Percentiles rank a stretch among this genome's conserved stretches.
phyloP scores from a whole-genome alignment of 2,888 invertebrate genomes.

The Cryptophagus acutangulus region DNA sequence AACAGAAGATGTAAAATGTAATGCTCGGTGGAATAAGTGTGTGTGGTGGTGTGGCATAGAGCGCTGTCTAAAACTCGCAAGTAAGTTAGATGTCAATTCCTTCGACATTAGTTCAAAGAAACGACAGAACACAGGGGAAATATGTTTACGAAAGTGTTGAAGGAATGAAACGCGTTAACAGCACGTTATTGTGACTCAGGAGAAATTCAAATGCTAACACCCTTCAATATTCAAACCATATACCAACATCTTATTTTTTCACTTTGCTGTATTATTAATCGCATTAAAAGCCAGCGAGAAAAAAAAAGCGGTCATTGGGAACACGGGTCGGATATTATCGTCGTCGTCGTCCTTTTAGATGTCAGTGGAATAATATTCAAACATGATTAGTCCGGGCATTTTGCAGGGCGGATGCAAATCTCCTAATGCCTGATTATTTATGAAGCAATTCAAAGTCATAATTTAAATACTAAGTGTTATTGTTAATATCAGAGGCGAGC shows the following conservation, averaged over 20 bases:
- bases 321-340: too few species aligned
- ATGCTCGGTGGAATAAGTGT: too few species aligned
- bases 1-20: too few species aligned
- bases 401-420: conserved; percentile 44
- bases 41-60: too few species aligned
- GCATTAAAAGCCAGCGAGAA: too few species aligned
- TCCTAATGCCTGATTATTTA: conserved; percentile 49
- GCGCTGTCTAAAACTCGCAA: too few species aligned
- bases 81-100: conserved; percentile 43
- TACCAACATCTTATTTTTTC: too few species aligned
- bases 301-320: too few species aligned
- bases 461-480: conserved; percentile 51
- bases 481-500: conserved; percentile 49
- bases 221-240: conserved; percentile 45
- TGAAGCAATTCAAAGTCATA: conserved; percentile 50
- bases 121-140: conserved; percentile 49
- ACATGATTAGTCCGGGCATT: conserved; percentile 42
- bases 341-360: too few species aligned
- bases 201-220: conserved; percentile 45
- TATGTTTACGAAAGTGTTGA: conserved; percentile 43
- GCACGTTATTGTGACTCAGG: conserved; percentile 43
- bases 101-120: conserved; percentile 46
- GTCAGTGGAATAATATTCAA: conserved; percentile 46
- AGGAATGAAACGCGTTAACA: conserved; percentile 44
- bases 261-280: too few species aligned